phyloP scores from a whole-genome alignment of 2,888 invertebrate genomes.

The Cecidostiba fungosa region DNA sequence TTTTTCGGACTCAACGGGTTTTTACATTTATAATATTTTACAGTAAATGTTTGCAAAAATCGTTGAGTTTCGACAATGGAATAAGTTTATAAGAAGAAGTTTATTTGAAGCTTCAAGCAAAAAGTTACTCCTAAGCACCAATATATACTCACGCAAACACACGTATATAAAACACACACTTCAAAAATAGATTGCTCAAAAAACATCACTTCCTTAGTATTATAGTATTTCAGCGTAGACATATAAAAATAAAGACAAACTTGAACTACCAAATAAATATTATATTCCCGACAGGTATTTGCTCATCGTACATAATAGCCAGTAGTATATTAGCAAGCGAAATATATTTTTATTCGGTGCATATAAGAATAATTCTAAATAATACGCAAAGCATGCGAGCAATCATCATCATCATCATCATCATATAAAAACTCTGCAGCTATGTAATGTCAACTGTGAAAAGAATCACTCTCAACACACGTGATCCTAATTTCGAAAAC shows the following conservation, averaged over 20 bases:
- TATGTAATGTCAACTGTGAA: neutral
- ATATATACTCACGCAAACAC: slow-evolving; percentile 33
- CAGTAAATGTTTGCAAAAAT: neutral
- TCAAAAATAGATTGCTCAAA: slow-evolving; percentile 21
- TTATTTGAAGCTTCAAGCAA: slow-evolving; percentile 35
- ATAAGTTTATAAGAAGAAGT: neutral
- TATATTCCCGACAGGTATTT: neutral
- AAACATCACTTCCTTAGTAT: slow-evolving; percentile 13
- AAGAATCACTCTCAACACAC: slow-evolving; percentile 32
- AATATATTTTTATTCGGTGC: neutral
- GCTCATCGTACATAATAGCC: neutral
- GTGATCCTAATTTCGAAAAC: neutral
- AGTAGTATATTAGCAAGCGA: neutral
- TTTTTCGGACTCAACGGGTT: too few relatives aligned
- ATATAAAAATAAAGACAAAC: neutral
- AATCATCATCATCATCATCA: too few relatives aligned
- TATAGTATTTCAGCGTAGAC: neutral
- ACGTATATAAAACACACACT: slow-evolving; percentile 1
- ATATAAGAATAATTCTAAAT: neutral
- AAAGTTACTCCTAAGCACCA: slow-evolving; percentile 40
- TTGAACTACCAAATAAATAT: neutral
- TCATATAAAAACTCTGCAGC: slow-evolving; percentile 6
- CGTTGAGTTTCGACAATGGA: neutral
- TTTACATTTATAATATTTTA: too few relatives aligned
- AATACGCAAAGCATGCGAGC: slow-evolving; percentile 32